Evolutionary conservation across 2,797 vertebrate species (phyloP).

Genomic region (Squalus acanthias): DNA sequence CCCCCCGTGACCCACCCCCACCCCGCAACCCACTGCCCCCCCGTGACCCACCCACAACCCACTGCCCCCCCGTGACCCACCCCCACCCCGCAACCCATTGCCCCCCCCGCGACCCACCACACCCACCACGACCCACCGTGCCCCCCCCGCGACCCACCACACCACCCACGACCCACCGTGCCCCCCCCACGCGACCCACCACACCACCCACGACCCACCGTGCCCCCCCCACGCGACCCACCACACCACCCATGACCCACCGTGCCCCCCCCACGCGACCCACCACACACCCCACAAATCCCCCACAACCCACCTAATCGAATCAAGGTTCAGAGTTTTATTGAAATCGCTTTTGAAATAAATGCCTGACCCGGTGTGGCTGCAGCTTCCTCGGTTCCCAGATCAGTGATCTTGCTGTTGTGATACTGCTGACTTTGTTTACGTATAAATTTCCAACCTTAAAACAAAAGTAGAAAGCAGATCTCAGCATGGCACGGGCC

Average conservation of each 20-base stretch:
- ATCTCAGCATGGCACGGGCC: background rate
- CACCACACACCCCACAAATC: background rate
- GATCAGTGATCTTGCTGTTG: background rate
- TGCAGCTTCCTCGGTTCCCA: background rate
- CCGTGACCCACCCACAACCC: too few relatives aligned
- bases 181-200: too few relatives aligned
- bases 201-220: too few relatives aligned
- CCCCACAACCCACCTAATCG: background rate
- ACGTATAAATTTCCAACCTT: background rate
- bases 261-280: too few relatives aligned
- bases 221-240: too few relatives aligned
- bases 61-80: too few relatives aligned
- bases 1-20: too few relatives aligned
- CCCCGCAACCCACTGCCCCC: too few relatives aligned
- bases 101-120: too few relatives aligned
- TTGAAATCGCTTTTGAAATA: background rate
- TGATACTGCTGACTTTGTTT: background rate
- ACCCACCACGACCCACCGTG: too few relatives aligned
- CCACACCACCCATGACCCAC: background rate
- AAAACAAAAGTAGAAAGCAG: background rate
- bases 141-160: background rate
- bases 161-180: too few relatives aligned
- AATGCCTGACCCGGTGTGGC: background rate
- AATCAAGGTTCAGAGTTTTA: background rate
- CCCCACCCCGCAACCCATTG: too few relatives aligned